phyloP scores from a whole-genome alignment of 2,888 invertebrate genomes.

The Morpho helenor region DNA sequence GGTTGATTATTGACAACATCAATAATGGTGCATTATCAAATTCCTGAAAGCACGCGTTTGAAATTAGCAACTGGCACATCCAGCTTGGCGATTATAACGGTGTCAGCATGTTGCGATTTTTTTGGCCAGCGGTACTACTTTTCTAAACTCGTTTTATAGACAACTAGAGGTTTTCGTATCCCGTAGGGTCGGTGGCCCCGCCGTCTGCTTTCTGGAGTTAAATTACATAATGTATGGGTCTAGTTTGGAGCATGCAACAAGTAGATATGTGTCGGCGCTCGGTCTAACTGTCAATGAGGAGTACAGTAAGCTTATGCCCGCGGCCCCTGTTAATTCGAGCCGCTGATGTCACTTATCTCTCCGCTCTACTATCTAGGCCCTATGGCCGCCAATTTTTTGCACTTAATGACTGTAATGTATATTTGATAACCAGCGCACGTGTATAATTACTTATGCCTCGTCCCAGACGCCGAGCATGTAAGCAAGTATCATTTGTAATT shows the following conservation, averaged over 20 bases:
- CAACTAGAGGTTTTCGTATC: slow-evolving; percentile 78
- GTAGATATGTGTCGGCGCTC: slow-evolving; percentile 77
- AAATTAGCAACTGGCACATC: slow-evolving; percentile 76
- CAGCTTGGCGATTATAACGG: slow-evolving; percentile 80
- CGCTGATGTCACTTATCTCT: slow-evolving; percentile 79
- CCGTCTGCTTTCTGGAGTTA: slow-evolving; percentile 72
- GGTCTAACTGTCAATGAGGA: slow-evolving; percentile 79
- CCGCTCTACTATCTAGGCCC: slow-evolving; percentile 77
- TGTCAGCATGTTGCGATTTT: slow-evolving; percentile 81
- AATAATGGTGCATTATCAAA: slow-evolving; percentile 69
- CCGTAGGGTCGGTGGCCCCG: slow-evolving; percentile 78
- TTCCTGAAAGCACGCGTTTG: slow-evolving; percentile 63
- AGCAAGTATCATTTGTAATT: slow-evolving; percentile 32
- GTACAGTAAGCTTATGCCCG: slow-evolving; percentile 77
- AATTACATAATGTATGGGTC: slow-evolving; percentile 79
- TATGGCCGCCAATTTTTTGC: slow-evolving; percentile 77
- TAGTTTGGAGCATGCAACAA: slow-evolving; percentile 77
- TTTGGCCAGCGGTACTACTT: slow-evolving; percentile 80
- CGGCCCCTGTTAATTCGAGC: slow-evolving; percentile 78
- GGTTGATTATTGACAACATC: slow-evolving; percentile 65
- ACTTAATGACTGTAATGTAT: slow-evolving; percentile 63
- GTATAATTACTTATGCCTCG: slow-evolving; percentile 54
- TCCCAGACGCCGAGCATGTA: slow-evolving; percentile 45
- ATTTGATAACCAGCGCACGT: slow-evolving; percentile 67
- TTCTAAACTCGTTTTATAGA: slow-evolving; percentile 79